Base-by-base conservation (phyloP, 2,797 vertebrate species). In the Sciurus vulgaris region DNA sequence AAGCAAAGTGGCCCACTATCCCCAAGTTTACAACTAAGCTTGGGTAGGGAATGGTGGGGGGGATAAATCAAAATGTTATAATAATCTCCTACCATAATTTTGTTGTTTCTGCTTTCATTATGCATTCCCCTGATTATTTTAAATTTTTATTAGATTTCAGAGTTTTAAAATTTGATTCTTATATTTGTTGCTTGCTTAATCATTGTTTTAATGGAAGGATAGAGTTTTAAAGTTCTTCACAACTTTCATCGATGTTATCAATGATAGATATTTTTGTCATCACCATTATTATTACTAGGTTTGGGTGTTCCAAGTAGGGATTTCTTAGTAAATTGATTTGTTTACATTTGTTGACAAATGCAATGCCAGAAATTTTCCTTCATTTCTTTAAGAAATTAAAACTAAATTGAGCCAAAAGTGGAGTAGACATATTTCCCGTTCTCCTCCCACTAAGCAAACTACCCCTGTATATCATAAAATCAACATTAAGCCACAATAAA, bases 141-240 rank as follows among this genome's bases (percentile, higher is more conserved):
- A 72, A 51, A 14, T 24, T 84, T 78, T 79, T 41, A 79, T 79
- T 87, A 61, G 26, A 87, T 81, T 79, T 33, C 20, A 30, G 20
- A 87, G 33, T 87, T 74, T 73, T 22, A 79, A 72, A 49, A 93
- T 35, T 56, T 79, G 18, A 79, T 49, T 92, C 5, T 59, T 54
- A 74, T 13, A 41, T 2, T 41, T 85, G 74, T 81, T 85, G 4
- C 63, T 65, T 33, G 12, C 10, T 26, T 85, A 69, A 47, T 85
- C 30, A 69, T 92, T 92, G 72, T 61, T 65, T 84, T 63, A 51
- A n/a, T 85, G n/a, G 90, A 35, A 65, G 63, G 63, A 65, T 65
- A 33, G 30, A 30, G 20, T 54, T 85, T 76, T n/a, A 4, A 44
- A 65, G 47, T 54, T 67, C 9, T 63, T n/a, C 24, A 49, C n/a